These are phyloP conservation scores for Megaceryle torquata DNA, from an alignment of 2,113 vertebrate genomes.

Conservation along the genomic window DNA sequence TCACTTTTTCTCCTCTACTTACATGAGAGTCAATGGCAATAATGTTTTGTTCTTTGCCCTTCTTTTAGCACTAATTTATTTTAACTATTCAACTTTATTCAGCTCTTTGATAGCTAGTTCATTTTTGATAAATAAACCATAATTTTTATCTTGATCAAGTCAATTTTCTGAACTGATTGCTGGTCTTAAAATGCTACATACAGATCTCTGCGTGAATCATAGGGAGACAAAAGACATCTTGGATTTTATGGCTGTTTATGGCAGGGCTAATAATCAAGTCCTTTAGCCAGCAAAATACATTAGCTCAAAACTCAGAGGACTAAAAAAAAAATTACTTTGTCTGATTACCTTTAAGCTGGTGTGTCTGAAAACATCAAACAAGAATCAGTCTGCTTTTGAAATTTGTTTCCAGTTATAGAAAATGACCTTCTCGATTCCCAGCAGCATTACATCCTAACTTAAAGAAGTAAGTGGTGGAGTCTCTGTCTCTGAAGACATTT, in stretches of 20 bases:
- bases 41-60: background rate
- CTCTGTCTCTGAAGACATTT: no score
- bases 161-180: background rate
- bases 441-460: background rate
- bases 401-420: slow-evolving; percentile 16
- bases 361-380: slow-evolving; percentile 37
- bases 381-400: background rate
- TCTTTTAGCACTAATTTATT: background rate
- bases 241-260: slow-evolving; percentile 25
- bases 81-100: background rate
- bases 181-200: background rate
- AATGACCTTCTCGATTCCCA: slow-evolving; percentile 1
- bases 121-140: background rate
- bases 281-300: slow-evolving; percentile 40
- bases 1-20: background rate
- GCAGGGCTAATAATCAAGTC: background rate
- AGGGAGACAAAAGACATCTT: background rate
- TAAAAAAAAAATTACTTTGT: slow-evolving; percentile 46
- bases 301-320: slow-evolving; percentile 34
- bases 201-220: background rate
- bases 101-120: background rate
- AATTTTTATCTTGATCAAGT: background rate
- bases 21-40: background rate
- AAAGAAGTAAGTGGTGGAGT: background rate
- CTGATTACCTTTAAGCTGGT: slow-evolving; percentile 38